These are phyloP conservation scores for Nephila pilipes DNA, from an alignment of 1,140 invertebrate species.

Conservation along the genomic window DNA sequence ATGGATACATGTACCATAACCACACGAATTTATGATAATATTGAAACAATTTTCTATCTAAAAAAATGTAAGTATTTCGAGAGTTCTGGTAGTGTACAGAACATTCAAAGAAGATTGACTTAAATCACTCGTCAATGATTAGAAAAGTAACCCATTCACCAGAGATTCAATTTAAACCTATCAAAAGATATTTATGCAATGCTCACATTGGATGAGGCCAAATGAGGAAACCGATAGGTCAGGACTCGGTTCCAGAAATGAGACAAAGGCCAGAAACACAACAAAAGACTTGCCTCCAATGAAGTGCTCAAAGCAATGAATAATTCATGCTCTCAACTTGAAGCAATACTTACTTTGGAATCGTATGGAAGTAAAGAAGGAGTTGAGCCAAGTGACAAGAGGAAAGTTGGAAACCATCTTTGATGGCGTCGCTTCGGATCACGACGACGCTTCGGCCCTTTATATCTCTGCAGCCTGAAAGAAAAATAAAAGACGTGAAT, in stretches of 20 bases:
- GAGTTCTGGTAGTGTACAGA: no score
- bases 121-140: no score
- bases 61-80: no score
- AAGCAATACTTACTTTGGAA: slow-evolving; percentile 62
- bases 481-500: no score
- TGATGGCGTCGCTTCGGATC: slow-evolving; percentile 41
- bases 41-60: no score
- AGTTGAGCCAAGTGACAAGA: slow-evolving; percentile 67
- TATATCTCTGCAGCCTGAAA: slow-evolving; percentile 63
- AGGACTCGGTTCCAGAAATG: background rate
- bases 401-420: slow-evolving; percentile 51
- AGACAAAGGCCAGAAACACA: background rate
- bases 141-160: no score
- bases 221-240: background rate
- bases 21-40: no score
- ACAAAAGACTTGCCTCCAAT: background rate
- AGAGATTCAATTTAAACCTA: no score
- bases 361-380: slow-evolving; percentile 72
- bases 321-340: background rate
- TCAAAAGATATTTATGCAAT: no score
- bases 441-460: slow-evolving; percentile 54
- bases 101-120: no score
- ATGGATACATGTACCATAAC: no score
- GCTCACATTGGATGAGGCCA: no score
- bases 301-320: background rate